phyloP scores from a whole-genome alignment of 2,113 vertebrate species.

The Hyaena hyaena region DNA sequence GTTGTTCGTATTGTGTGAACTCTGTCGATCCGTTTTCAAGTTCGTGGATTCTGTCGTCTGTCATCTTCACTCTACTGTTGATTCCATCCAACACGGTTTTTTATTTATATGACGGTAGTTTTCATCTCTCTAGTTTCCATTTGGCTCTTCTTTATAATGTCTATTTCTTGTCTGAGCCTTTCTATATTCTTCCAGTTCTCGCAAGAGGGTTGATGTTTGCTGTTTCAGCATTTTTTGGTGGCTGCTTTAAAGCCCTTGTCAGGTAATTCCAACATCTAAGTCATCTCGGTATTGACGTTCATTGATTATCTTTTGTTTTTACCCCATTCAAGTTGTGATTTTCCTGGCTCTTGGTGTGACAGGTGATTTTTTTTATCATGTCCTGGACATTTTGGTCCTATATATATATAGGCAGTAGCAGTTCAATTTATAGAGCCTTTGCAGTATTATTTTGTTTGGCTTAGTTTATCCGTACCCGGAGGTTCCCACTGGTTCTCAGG shows the following conservation, averaged over 20 bases:
- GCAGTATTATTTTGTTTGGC: neutral
- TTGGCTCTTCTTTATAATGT: neutral
- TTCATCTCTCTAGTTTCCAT: neutral
- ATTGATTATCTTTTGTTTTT: neutral
- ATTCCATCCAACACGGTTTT: neutral
- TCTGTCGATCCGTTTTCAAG: conserved; percentile 12
- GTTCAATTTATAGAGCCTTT: neutral
- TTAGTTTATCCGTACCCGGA: neutral
- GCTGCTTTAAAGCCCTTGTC: neutral
- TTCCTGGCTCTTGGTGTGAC: neutral
- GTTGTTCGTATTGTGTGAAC: neutral
- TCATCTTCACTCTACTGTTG: neutral
- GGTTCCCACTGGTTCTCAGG: neutral
- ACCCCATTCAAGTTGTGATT: neutral
- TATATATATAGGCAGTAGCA: neutral
- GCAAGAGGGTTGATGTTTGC: neutral
- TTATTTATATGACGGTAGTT: neutral
- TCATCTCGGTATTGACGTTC: neutral
- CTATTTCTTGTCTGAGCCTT: neutral
- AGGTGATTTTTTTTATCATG: neutral
- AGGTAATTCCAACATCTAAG: neutral
- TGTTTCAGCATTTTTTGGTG: neutral
- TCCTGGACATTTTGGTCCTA: neutral
- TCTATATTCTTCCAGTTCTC: neutral
- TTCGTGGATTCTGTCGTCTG: neutral